phyloP scores from a whole-genome alignment of 2,113 vertebrate species.

The Malurus melanocephalus region DNA sequence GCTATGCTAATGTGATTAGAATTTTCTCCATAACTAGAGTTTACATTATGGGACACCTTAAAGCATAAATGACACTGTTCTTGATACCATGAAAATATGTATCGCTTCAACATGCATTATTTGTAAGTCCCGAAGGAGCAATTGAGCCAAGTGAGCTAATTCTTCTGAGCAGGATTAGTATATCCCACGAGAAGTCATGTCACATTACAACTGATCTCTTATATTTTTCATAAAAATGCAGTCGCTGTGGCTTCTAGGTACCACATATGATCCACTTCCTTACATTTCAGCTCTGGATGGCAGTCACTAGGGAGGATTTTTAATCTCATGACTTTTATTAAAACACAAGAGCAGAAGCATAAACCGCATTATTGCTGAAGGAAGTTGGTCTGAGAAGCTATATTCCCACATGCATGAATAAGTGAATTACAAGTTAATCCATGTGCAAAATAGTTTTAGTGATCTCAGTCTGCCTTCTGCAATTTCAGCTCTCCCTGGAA shows the following conservation, averaged over 20 bases:
- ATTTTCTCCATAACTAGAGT: constrained; percentile 24
- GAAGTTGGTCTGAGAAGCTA: constrained; percentile 49
- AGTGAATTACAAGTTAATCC: constrained; percentile 79
- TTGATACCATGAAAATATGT: constrained; percentile 12
- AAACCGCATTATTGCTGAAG: constrained; percentile 67
- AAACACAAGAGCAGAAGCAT: constrained; percentile 56
- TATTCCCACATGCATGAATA: constrained; percentile 63
- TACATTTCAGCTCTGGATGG: constrained; percentile 37
- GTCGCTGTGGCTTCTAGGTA: constrained; percentile 7
- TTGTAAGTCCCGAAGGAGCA: constrained; percentile 40
- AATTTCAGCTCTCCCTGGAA: constrained; percentile 49
- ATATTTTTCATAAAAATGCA: neutral
- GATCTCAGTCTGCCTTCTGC: constrained; percentile 55
- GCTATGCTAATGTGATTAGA: constrained; percentile 4
- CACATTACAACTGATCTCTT: constrained; percentile 51
- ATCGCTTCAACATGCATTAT: constrained; percentile 3
- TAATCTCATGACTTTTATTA: constrained; percentile 74
- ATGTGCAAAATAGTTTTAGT: constrained; percentile 67
- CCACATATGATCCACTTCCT: constrained; percentile 19
- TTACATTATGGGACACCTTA: constrained; percentile 16
- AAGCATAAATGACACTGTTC: constrained; percentile 42
- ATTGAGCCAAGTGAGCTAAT: constrained; percentile 43
- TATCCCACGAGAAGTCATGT: constrained; percentile 33
- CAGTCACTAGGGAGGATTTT: constrained; percentile 67
- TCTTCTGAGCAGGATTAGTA: constrained; percentile 53